These are phyloP conservation scores for Euura lappo DNA, from an alignment of 1,140 invertebrate genomes.

Conservation along the genomic window DNA sequence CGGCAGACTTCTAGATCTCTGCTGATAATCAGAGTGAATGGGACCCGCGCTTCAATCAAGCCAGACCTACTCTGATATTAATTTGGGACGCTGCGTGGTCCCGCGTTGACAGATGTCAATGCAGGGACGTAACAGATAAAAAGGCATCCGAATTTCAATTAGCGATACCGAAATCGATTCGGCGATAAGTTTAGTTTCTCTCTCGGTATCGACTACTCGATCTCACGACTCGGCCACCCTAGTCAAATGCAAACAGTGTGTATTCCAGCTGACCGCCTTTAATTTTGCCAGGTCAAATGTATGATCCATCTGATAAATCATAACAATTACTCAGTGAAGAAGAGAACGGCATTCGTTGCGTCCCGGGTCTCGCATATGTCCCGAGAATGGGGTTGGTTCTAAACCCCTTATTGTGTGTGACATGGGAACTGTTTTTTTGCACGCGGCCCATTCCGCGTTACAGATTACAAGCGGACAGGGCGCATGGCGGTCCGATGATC, in stretches of 20 bases:
- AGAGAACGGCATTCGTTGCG: conserved; percentile 23
- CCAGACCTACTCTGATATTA: not conserved
- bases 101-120: not conserved
- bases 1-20: not conserved
- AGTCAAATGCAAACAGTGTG: too few species aligned
- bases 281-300: conserved; percentile 35
- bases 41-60: not conserved
- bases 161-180: not conserved
- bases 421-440: conserved; percentile 13
- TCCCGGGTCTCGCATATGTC: conserved; percentile 38
- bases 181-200: too few species aligned
- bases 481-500: not conserved
- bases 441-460: not conserved
- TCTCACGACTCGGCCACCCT: too few species aligned
- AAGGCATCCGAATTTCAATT: not conserved
- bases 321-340: conserved; percentile 42
- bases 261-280: conserved; percentile 33
- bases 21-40: conserved; percentile 1
- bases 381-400: conserved; percentile 14
- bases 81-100: not conserved
- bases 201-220: too few species aligned
- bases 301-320: conserved; percentile 49
- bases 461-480: not conserved
- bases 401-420: conserved; percentile 1
- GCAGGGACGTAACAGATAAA: not conserved